A percentile compares a stretch with the other conserved stretches of the same genome.
phyloP scores from a whole-genome alignment of 1,140 invertebrate genomes.

The Adelges cooleyi region DNA sequence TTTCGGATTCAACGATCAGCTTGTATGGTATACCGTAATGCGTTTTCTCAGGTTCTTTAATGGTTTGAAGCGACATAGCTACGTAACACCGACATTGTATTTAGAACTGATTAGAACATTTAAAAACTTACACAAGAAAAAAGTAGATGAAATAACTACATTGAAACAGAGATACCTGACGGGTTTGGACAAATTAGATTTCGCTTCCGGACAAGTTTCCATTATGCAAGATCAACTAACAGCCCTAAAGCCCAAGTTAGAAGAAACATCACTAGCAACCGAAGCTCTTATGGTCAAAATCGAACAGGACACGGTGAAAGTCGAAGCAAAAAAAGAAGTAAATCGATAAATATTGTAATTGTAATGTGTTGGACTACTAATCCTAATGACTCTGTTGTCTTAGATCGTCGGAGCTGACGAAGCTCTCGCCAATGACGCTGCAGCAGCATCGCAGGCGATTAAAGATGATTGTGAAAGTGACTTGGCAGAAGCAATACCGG shows the following conservation, averaged over 20 bases:
- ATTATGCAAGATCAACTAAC: conserved; percentile 82
- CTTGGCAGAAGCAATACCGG: conserved; percentile 89
- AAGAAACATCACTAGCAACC: conserved; percentile 81
- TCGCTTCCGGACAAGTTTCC: conserved; percentile 79
- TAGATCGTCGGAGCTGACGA: conserved; percentile 90
- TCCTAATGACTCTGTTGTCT: too few relatives aligned
- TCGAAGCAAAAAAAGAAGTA: conserved; percentile 91
- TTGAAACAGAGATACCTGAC: conserved; percentile 65
- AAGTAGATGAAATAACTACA: conserved; percentile 63
- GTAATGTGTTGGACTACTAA: too few relatives aligned
- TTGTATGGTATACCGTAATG: too few relatives aligned
- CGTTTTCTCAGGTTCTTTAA: conserved; percentile 61
- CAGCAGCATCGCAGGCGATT: conserved; percentile 89
- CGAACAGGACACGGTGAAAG: conserved; percentile 91
- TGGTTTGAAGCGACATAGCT: conserved; percentile 64
- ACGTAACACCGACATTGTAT: conserved; percentile 87
- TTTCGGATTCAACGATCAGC: too few relatives aligned
- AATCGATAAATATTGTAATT: not conserved
- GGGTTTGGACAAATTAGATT: conserved; percentile 84
- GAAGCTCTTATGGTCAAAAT: conserved; percentile 95
- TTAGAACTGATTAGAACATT: conserved; percentile 81
- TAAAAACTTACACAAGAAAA: conserved; percentile 56
- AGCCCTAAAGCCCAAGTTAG: conserved; percentile 76
- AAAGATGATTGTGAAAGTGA: conserved; percentile 97
- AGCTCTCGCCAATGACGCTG: conserved; percentile 90